phyloP scores from a whole-genome alignment of 2,888 invertebrate species.

The Epinotia bilunana region DNA sequence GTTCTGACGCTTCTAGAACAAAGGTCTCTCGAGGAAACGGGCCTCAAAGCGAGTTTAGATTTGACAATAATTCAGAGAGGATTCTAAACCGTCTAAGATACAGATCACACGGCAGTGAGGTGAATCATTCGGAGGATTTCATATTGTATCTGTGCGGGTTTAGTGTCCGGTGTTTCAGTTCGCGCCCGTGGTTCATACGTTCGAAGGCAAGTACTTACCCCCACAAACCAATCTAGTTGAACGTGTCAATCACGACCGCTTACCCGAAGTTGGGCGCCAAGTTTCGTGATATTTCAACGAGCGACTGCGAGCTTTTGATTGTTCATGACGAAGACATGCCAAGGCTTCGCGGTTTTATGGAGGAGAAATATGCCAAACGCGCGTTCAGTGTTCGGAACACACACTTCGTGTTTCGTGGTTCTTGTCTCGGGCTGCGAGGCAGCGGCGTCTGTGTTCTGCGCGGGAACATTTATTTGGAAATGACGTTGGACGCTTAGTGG shows the following conservation, averaged over 20 bases:
- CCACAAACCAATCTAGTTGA: conserved; percentile 2
- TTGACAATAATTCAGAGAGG: conserved; percentile 10
- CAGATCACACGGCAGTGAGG: conserved; percentile 29
- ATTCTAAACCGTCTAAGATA: conserved; percentile 17
- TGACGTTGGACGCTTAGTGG: conserved; percentile 18
- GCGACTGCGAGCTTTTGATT: conserved; percentile 25
- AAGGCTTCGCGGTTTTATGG: neutral
- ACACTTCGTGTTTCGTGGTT: conserved; percentile 16
- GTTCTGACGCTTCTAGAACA: conserved; percentile 18
- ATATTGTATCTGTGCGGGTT: conserved; percentile 16
- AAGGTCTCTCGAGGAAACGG: neutral
- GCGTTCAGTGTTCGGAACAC: conserved; percentile 36
- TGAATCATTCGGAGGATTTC: neutral
- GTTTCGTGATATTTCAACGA: conserved; percentile 18
- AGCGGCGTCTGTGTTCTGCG: conserved; percentile 23
- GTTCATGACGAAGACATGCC: conserved; percentile 4
- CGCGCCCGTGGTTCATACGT: conserved; percentile 29
- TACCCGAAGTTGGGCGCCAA: conserved; percentile 22
- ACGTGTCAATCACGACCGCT: conserved; percentile 25
- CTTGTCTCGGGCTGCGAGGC: conserved; percentile 33
- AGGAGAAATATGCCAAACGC: neutral
- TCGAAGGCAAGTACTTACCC: conserved; percentile 15
- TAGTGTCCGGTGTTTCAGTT: conserved; percentile 14
- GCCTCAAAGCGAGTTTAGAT: conserved; percentile 15
- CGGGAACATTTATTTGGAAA: conserved; percentile 23